Evolutionary conservation across 2,113 vertebrate genomes (phyloP).

Genomic region (Myotis davidii): DNA sequence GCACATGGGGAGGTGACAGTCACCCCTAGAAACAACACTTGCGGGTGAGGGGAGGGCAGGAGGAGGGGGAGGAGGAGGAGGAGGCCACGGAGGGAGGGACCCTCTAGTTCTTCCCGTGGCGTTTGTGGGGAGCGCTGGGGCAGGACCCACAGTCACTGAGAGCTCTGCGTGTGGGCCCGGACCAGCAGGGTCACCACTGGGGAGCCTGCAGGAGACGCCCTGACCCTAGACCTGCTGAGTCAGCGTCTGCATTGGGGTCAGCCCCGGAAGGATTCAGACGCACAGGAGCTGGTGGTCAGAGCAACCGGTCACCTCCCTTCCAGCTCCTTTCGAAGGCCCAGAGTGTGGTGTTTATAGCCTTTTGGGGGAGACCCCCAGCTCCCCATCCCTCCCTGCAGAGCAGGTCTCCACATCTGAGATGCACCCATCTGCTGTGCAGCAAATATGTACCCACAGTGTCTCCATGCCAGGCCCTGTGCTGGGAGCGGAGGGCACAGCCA

Average conservation of each 20-base stretch:
- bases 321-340: not conserved
- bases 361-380: not conserved
- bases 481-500: accelerated
- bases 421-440: not conserved
- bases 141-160: not conserved
- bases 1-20: not conserved
- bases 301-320: not conserved
- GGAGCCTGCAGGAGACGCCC: not conserved
- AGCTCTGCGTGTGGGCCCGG: not conserved
- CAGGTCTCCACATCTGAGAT: not conserved
- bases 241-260: not conserved
- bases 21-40: not conserved
- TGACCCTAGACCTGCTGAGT: not conserved
- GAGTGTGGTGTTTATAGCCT: not conserved
- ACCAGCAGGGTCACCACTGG: not conserved
- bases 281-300: not conserved
- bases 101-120: accelerated
- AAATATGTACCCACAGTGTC: not conserved
- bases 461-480: not conserved
- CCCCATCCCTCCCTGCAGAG: not conserved
- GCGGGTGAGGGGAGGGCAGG: not conserved
- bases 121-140: not conserved
- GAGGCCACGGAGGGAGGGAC: not conserved
- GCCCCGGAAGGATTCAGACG: accelerated
- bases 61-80: not conserved